Base-by-base conservation (phyloP, 2,113 vertebrate species). In the Marmota monax region DNA sequence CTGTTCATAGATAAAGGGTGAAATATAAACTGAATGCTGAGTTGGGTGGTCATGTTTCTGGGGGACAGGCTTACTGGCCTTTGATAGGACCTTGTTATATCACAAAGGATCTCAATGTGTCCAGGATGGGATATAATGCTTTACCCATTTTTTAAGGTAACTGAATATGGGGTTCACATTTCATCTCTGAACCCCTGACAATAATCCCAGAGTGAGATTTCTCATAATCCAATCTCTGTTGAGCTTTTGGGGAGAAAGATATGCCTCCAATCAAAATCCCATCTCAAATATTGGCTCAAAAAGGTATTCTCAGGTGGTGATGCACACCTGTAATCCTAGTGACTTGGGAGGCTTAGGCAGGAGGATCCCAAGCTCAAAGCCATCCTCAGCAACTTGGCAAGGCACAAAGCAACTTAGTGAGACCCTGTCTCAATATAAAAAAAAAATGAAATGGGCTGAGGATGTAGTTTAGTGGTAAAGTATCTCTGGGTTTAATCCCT, bases 41-140 rank as follows among this genome's bases (percentile, higher is more conserved):
- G 16, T 53, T 63, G 80, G 82, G 79, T 67, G 86, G 83, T 51
- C 79, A 16, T 34, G 22, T 20, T 77, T 61, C 34, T 34, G 7
- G 22, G 14, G 20, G 32, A 39, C 18, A 67, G 56, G 25, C 2
- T 39, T 3, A 0, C 0, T 48, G 14, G 39, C 7, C 56, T 90
- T 80, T 65, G 53, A 82, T 7, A n/a, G 27, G 4, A 87, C 32
- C 23, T 5, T 23, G 20, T 34, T 72, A 72, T n/a, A 67, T 73
- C 76, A 23, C 5, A 42, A 20, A 32, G 42, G 74, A 70, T 27
- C 65, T 23, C n/a, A 7, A 0, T 27, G 5, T 0, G 1, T n/a
- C 34, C 0, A 67, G 48, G 23, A 4, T 0, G 0, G 51, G 37
- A 2, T 45, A 34, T 2, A 25, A 6, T 13, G 42, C 22, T 73